Percentiles rank a stretch among this genome's conserved stretches.
These are phyloP conservation scores for Drosophila atripex DNA, from an alignment of 2,888 invertebrate species.

Conservation along the genomic window DNA sequence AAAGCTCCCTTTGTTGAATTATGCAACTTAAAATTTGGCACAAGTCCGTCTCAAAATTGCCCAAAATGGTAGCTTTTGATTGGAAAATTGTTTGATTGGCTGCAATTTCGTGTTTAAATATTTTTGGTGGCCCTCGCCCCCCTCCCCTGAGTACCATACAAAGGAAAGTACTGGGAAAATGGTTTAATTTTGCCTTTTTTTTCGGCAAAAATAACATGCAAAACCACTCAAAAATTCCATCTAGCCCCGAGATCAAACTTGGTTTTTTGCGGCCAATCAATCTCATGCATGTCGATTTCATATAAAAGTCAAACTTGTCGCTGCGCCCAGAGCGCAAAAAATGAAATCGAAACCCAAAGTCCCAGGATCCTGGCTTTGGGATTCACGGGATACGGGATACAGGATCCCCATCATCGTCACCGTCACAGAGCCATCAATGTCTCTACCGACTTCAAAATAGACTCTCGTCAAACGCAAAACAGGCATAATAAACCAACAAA, in stretches of 20 bases:
- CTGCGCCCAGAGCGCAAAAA: slow-evolving; percentile 41
- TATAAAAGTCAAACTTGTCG: slow-evolving; percentile 75
- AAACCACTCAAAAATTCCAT: slow-evolving; percentile 72
- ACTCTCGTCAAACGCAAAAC: slow-evolving; percentile 40
- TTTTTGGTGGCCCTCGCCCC: slow-evolving; percentile 65
- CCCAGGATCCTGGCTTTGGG: slow-evolving; percentile 37
- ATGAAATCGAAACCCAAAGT: slow-evolving; percentile 48
- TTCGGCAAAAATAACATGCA: slow-evolving; percentile 58
- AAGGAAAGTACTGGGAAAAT: slow-evolving; percentile 6
- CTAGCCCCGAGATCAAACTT: slow-evolving; percentile 34
- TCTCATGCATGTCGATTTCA: slow-evolving; percentile 59
- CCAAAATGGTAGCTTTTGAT: slow-evolving; percentile 74
- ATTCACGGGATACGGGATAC: not conserved
- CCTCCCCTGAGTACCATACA: not conserved
- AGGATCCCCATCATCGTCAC: slow-evolving; percentile 11
- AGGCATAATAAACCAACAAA: slow-evolving; percentile 19
- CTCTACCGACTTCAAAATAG: slow-evolving; percentile 55
- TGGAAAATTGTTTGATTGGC: slow-evolving; percentile 79
- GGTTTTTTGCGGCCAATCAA: slow-evolving; percentile 61
- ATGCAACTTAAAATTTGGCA: slow-evolving; percentile 78
- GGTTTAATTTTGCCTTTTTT: slow-evolving; percentile 31
- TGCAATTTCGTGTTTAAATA: slow-evolving; percentile 79
- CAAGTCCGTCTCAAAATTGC: slow-evolving; percentile 70
- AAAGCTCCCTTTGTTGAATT: slow-evolving; percentile 72
- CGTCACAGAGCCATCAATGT: slow-evolving; percentile 50